These are phyloP conservation scores for Macrosoma leucophasiata DNA, from an alignment of 2,888 invertebrate genomes.

Conservation along the genomic window DNA sequence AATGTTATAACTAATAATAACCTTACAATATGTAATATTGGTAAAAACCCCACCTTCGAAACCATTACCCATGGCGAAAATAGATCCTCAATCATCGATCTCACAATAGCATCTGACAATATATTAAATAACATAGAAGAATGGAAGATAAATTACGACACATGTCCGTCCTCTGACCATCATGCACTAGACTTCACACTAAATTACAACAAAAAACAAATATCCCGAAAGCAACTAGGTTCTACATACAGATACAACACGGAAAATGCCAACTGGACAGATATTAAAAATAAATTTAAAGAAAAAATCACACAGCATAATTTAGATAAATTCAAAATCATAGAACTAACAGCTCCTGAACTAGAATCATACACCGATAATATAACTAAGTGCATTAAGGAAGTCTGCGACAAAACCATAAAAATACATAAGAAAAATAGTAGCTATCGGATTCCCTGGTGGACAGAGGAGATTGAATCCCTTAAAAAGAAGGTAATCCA, in stretches of 20 bases:
- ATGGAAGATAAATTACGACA: conserved; percentile 1
- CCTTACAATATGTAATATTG: conserved; percentile 16
- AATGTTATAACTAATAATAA: conserved; percentile 8
- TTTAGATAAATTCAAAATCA: neutral
- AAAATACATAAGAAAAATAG: neutral
- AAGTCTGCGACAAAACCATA: conserved; percentile 1
- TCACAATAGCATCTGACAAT: conserved; percentile 5
- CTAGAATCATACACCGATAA: neutral
- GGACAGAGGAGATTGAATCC: conserved; percentile 11
- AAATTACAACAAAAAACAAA: neutral
- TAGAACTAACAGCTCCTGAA: neutral
- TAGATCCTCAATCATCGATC: conserved; percentile 14
- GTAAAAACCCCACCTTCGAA: conserved; percentile 14
- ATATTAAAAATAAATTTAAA: neutral
- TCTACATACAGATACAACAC: conserved; percentile 17
- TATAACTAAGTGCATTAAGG: neutral
- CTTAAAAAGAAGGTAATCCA: conserved; percentile 10
- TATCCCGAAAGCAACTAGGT: neutral
- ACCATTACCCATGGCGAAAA: conserved; percentile 6
- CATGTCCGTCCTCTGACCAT: neutral
- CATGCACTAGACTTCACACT: neutral
- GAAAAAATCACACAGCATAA: too few species aligned
- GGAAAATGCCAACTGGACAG: conserved; percentile 2
- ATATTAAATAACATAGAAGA: neutral
- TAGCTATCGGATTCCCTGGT: conserved; percentile 10